Base-by-base conservation (phyloP, 2,113 vertebrate genomes). In the Oryzias celebensis region DNA sequence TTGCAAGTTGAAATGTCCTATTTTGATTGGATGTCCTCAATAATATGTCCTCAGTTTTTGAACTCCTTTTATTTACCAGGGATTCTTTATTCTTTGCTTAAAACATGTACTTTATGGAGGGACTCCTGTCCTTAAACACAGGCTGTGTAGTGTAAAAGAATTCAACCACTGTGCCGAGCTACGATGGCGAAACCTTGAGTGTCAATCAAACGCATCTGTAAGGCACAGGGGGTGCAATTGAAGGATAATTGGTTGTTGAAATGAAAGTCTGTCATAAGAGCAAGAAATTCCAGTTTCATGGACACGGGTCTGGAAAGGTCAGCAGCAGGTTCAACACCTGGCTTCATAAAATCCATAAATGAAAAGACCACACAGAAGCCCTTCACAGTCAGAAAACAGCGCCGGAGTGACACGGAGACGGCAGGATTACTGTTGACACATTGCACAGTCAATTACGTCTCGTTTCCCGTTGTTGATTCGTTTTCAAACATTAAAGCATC, bases 181-280 rank as follows among this genome's bases (percentile, higher is more conserved):
- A 59, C 15, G 4, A 53, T 1, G 59, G 43, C 62, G 43, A 75
- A 73, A 77, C 82, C 82, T 85, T 85, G 82, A 78, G 62, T 68
- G 64, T 7, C 15, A 24, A 73, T 54, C 55, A 84, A 81, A 75
- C 85, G 75, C 68, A 78, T 86, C 78, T 83, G 85, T 77, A 80
- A 73, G 78, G 70, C 68, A 48, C 45, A 22, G 22, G 71, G 20
- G 80, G 73, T 62, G 75, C 85, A 73, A 89, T 62, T 83, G 84
- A 80, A 78, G 68, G 78, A 88, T 87, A 90, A 90, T 85, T 85
- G 87, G 73, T 80, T 84, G 81, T 77, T 87, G 85, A 87, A 91
- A 90, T 78, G 66, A 77, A 89, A 84, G 77, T 61, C 65, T 57
- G 46, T 73, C 66, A 88, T 78, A 84, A 8, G 68, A 87, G 71